Evolutionary conservation across 2,888 invertebrate species (phyloP), one percentile per base, ranked within the genome.

Genomic region (Vesta saturnalis): DNA sequence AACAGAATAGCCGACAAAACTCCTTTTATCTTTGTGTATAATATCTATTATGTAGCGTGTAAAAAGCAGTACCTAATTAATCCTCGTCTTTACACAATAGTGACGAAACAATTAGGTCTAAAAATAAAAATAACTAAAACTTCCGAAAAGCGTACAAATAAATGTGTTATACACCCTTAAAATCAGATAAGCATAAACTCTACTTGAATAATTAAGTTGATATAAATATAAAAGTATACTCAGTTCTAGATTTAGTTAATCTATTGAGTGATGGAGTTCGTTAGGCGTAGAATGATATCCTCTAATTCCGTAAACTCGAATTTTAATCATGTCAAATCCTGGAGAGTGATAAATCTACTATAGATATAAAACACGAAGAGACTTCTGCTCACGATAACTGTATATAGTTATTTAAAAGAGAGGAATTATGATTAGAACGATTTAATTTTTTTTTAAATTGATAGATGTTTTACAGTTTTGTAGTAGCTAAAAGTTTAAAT

Each of bases 41-140:
- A 61, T 61, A 62, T 67, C 62, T 67, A 55, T 62, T 57, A 14
- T 61, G 35, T 67, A 55, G 61, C 61, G 58, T 67, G 67, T 62
- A 57, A 58, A 56, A 64, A 64, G 64, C 46, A 64, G 60, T 64
- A 47, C 63, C 18, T 23, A 58, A 67, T 69, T 64, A 60, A 69
- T 69, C 60, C 54, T 30, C 35, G 60, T 14, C 56, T 60, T 64
- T 64, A 56, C 60, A 69, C 68, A 69, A 69, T 69, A 60, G 68
- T 60, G 68, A 60, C 46, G 68, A 64, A 67, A 67, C 62, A 67
- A 64, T 69, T 69, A 67, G 58, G 58, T 39, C 2, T 39, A 19
- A 63, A 59, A 67, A 61, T 67, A 58, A 69, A 61, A 67, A 67
- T 67, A 54, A 16, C 49, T 43, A 43, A 62, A 62, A 61, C 62